These are phyloP conservation scores for Nomada flava DNA, from an alignment of 2,888 invertebrate species.

Conservation along the genomic window DNA sequence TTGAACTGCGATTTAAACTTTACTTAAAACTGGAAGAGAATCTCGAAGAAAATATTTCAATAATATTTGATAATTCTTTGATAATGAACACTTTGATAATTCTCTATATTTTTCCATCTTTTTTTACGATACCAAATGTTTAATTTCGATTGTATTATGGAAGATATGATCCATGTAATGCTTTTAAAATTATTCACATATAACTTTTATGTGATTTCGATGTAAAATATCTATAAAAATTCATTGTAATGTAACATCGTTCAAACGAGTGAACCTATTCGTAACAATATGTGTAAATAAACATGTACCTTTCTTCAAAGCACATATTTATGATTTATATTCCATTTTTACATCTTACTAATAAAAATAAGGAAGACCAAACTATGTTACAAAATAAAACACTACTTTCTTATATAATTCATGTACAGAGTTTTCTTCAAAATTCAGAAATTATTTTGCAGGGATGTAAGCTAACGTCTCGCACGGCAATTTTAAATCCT, in stretches of 20 bases:
- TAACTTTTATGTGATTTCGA: neutral
- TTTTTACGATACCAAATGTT: neutral
- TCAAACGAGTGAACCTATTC: conserved; percentile 22
- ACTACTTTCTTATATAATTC: neutral
- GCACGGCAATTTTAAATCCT: conserved; percentile 14
- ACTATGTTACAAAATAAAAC: no score
- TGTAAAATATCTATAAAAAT: neutral
- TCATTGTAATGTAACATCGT: conserved; percentile 2
- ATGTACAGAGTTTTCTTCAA: no score
- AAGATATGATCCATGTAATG: neutral
- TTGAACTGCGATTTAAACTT: conserved; percentile 12
- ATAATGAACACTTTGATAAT: neutral
- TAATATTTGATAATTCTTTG: no score
- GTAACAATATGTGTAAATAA: conserved; percentile 14
- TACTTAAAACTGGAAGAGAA: neutral
- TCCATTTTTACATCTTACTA: neutral
- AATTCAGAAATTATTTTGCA: neutral
- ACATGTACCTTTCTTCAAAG: conserved; percentile 5
- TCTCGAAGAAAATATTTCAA: neutral
- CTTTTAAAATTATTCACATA: neutral
- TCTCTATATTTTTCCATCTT: neutral
- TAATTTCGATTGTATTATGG: neutral
- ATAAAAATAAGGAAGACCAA: neutral
- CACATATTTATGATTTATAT: conserved; percentile 7
- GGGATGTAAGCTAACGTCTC: neutral